Percentiles rank a stretch among this genome's conserved stretches.
phyloP scores from a whole-genome alignment of 2,888 invertebrate species.

The Acrobasis suavella region DNA sequence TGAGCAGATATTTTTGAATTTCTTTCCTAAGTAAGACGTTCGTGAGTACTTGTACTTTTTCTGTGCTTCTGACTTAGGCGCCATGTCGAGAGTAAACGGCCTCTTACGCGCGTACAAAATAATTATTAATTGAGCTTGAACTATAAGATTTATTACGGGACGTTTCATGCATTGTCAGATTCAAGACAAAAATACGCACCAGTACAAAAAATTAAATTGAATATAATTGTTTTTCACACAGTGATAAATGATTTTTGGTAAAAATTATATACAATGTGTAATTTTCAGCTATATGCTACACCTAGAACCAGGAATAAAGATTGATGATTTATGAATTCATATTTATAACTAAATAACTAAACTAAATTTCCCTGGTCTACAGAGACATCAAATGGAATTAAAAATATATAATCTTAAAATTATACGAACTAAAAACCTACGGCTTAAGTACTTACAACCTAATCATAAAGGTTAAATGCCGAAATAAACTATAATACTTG shows the following conservation, averaged over 20 bases:
- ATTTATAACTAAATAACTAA: background rate
- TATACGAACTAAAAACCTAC: constrained; percentile 2
- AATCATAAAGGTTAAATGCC: constrained; percentile 12
- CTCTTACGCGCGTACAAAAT: too few relatives aligned
- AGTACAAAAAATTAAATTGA: background rate
- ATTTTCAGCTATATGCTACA: constrained; percentile 10
- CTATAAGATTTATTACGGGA: too few relatives aligned
- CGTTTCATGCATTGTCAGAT: constrained; percentile 1
- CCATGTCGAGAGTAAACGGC: too few relatives aligned
- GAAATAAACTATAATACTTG: constrained; percentile 16
- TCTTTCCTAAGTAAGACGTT: too few relatives aligned
- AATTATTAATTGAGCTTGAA: too few relatives aligned
- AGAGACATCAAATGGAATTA: constrained; percentile 4
- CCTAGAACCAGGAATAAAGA: constrained; percentile 21
- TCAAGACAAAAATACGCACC: background rate
- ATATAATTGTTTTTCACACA: constrained; percentile 1
- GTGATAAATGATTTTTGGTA: constrained; percentile 18
- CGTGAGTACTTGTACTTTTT: too few relatives aligned
- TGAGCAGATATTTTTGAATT: too few relatives aligned
- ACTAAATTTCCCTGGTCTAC: background rate
- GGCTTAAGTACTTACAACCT: constrained; percentile 8
- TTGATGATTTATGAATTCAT: background rate
- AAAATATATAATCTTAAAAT: constrained; percentile 4
- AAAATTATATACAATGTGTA: constrained; percentile 25
- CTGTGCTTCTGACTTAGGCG: too few relatives aligned